These are phyloP conservation scores for Strigamia transsilvanica DNA, from an alignment of 2,888 invertebrate genomes.

Conservation along the genomic window DNA sequence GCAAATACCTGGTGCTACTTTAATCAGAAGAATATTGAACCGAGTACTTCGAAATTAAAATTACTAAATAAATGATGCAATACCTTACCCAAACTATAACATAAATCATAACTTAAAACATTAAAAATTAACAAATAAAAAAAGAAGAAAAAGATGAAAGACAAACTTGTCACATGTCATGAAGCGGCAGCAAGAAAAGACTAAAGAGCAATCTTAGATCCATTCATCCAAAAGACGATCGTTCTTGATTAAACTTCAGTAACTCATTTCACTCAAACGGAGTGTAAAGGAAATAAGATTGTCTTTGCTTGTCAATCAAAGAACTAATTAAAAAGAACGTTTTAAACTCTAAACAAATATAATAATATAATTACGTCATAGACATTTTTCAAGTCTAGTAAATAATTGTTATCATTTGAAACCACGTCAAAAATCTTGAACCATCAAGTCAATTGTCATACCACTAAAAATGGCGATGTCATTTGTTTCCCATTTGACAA, in stretches of 20 bases:
- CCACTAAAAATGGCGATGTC: too few relatives aligned
- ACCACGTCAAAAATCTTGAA: too few relatives aligned
- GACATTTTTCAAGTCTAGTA: too few relatives aligned
- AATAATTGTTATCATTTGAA: too few relatives aligned
- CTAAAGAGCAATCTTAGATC: not conserved
- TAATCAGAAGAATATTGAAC: too few relatives aligned
- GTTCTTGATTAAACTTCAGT: slow-evolving; percentile 35
- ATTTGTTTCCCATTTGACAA: too few relatives aligned
- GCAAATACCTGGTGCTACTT: too few relatives aligned
- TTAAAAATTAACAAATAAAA: not conserved
- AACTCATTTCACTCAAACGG: slow-evolving; percentile 27
- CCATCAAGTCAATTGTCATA: too few relatives aligned
- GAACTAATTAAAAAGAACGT: not conserved
- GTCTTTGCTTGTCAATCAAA: slow-evolving; percentile 34
- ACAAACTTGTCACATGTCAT: slow-evolving; percentile 24
- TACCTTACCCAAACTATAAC: too few relatives aligned
- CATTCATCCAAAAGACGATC: slow-evolving; percentile 27
- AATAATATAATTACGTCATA: not conserved
- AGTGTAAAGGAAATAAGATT: slow-evolving; percentile 4
- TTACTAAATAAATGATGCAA: too few relatives aligned
- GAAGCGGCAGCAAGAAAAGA: not conserved
- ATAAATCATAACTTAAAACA: not conserved
- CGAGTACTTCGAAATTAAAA: too few relatives aligned
- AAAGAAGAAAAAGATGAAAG: not conserved
- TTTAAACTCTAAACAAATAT: not conserved